phyloP scores from a whole-genome alignment of 1,140 invertebrate genomes.

The Trichomalopsis sarcophagae region DNA sequence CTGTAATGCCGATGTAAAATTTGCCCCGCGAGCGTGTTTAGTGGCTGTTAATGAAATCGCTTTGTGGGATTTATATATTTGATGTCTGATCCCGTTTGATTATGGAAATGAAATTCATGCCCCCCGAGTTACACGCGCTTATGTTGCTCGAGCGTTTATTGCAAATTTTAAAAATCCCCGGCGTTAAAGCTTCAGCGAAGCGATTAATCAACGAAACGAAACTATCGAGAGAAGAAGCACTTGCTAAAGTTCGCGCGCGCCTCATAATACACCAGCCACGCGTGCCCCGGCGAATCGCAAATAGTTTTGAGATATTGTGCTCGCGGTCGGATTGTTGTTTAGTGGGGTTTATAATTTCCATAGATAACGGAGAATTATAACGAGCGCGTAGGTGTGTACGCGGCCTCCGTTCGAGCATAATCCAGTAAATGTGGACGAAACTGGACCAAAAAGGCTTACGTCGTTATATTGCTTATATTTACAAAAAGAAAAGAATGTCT shows the following conservation, averaged over 20 bases:
- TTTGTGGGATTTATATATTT: background rate
- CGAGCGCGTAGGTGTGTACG: conserved; percentile 36
- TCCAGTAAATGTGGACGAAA: background rate
- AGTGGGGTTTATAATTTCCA: conserved; percentile 71
- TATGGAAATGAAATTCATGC: no score
- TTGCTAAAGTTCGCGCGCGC: conserved; percentile 20
- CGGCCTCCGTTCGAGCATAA: background rate
- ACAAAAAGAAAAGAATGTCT: background rate
- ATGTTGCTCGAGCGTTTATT: background rate
- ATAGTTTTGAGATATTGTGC: conserved; percentile 67
- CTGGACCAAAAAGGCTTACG: background rate
- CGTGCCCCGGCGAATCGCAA: conserved; percentile 60
- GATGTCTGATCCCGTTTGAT: background rate
- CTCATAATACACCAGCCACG: conserved; percentile 20
- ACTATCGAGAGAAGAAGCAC: background rate
- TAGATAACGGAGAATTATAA: conserved; percentile 73
- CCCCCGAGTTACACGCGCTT: no score
- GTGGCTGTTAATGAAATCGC: background rate
- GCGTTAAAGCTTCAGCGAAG: no score
- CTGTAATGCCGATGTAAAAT: background rate
- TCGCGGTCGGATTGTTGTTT: conserved; percentile 67
- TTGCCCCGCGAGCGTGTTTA: background rate
- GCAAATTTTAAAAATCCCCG: no score
- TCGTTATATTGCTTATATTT: background rate
- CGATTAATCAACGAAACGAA: background rate